These are phyloP conservation scores for Acronicta alni DNA, from an alignment of 2,888 invertebrate genomes.

Conservation along the genomic window DNA sequence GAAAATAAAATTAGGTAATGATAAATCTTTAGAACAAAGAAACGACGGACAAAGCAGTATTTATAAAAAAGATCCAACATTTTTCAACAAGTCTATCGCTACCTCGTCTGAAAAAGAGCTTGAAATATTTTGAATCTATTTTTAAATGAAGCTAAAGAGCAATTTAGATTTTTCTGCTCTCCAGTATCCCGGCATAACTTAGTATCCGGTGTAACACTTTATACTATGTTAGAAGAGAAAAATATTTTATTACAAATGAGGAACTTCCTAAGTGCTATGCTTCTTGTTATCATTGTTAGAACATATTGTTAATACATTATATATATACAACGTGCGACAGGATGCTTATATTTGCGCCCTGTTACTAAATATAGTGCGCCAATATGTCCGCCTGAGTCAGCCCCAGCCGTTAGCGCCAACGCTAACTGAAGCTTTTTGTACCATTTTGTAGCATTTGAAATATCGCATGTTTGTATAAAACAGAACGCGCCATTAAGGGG, in stretches of 20 bases:
- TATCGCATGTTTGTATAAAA: slow-evolving; percentile 9
- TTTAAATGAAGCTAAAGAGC: too few relatives aligned
- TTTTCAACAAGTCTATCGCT: too few relatives aligned
- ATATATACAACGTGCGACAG: slow-evolving; percentile 38
- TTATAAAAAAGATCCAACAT: too few relatives aligned
- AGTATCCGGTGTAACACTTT: too few relatives aligned
- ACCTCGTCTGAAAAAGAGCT: too few relatives aligned
- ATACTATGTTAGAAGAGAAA: too few relatives aligned
- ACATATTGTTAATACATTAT: background rate
- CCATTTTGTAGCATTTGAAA: slow-evolving; percentile 36
- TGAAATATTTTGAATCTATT: too few relatives aligned
- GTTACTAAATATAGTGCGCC: slow-evolving; percentile 64
- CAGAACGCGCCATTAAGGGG: slow-evolving; percentile 2
- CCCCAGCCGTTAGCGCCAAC: slow-evolving; percentile 61
- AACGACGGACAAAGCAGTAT: too few relatives aligned
- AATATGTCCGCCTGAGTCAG: slow-evolving; percentile 63
- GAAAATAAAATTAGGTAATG: too few relatives aligned
- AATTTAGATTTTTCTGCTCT: too few relatives aligned
- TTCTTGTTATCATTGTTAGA: slow-evolving; percentile 7
- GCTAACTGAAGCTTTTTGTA: slow-evolving; percentile 38
- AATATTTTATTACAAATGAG: slow-evolving; percentile 8
- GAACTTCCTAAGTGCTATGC: slow-evolving; percentile 11
- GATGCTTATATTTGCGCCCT: slow-evolving; percentile 58
- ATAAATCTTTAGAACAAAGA: too few relatives aligned
- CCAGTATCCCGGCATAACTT: too few relatives aligned